Evolutionary conservation across 2,797 vertebrate species (phyloP), one percentile per base, ranked within the genome.

Genomic region (Hydrocynus forskahlii): DNA sequence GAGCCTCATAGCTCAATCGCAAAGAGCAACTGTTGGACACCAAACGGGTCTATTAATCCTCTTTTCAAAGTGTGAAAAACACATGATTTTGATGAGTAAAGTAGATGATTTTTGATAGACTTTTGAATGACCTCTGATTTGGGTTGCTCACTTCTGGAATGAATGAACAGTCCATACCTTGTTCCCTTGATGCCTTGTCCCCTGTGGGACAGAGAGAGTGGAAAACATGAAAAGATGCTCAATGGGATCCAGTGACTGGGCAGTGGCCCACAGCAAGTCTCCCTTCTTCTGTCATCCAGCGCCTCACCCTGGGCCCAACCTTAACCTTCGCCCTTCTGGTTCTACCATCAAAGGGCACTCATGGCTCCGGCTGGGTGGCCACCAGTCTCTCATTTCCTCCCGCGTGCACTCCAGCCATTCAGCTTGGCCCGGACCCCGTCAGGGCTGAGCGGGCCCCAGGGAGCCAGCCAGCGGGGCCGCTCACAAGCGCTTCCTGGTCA

Each of bases 401-500:
- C 83, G 19, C 80, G 88, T 79, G 81, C 87, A 91, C 89, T 91
- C 82, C 87, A 89, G 82, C 89, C 90, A 92, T 93, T 94, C 89
- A 93, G 88, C 59, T 70, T 29, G 88, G 86, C 86, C 89, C 87
- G 89, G 85, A 86, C 91, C 93, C 90, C 84, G 89, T 92, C 91
- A 93, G 92, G 92, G 93, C 91, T 92, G 91, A 94, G 90, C 88
- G n/a, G 91, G 91, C 94, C 93, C 94, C 90, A 87, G 93, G 94
- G 93, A 95, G 89, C 88, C 87, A 85, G 89, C 92, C 92, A 93
- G 90, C 89, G 91, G 91, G 89, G 89, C 92, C 88, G 89, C 91
- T 92, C 92, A 90, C 89, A 86, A 88, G 87, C 88, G 78, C 92
- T 95, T 95, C 94, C 94, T 95, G 95, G 93, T 94, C 93, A 94